These are phyloP conservation scores for Halcyon senegalensis DNA, from an alignment of 2,113 vertebrate genomes.

Conservation along the genomic window DNA sequence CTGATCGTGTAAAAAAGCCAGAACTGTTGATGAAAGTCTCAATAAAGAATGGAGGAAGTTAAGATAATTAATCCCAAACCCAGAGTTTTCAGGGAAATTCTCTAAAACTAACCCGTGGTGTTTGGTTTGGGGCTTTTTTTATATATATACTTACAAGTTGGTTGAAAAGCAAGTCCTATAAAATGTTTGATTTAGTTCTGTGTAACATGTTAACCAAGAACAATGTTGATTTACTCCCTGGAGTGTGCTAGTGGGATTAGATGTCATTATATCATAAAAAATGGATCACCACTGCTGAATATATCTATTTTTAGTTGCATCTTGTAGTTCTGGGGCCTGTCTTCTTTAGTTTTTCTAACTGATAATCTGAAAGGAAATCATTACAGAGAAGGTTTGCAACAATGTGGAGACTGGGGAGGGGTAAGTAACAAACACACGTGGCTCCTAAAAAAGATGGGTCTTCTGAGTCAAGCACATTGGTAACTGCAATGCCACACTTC, in stretches of 20 bases:
- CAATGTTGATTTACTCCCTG: not conserved
- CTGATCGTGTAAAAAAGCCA: rapidly evolving
- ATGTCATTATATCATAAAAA: not conserved
- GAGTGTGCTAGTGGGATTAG: not conserved
- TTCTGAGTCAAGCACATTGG: not conserved
- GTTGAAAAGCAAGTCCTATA: not conserved
- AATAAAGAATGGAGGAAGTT: not conserved
- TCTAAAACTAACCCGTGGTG: not conserved
- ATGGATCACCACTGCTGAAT: not conserved
- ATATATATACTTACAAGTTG: not conserved
- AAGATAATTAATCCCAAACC: not conserved
- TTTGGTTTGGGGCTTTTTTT: not conserved
- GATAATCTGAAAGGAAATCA: not conserved
- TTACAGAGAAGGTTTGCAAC: not conserved
- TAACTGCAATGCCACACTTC: not conserved
- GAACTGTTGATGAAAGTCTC: not conserved
- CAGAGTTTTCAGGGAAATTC: not conserved
- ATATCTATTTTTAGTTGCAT: not conserved
- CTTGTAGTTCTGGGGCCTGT: not conserved
- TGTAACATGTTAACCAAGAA: not conserved
- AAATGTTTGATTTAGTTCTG: not conserved
- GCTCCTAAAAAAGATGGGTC: not conserved
- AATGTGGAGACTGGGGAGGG: rapidly evolving
- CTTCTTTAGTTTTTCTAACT: not conserved
- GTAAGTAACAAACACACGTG: not conserved